Evolutionary conservation across 2,113 vertebrate genomes (phyloP), one percentile per base, ranked within the genome.

Genomic region (Gopherus flavomarginatus): DNA sequence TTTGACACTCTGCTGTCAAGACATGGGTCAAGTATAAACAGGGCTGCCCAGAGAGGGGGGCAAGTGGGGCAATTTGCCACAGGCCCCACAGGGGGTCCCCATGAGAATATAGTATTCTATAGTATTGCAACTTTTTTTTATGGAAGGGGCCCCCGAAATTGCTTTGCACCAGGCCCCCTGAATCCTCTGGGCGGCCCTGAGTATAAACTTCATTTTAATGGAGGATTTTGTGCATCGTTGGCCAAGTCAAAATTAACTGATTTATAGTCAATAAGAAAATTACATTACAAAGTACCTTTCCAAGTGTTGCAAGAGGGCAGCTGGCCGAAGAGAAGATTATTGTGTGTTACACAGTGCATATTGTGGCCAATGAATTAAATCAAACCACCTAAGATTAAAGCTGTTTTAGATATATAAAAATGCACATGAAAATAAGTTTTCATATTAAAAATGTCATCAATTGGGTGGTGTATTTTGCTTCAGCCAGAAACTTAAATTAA

Each of bases 361-460:
- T 86, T n/a, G 81, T 54, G 85, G 72, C 57, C 91, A 85, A 97
- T 88, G 77, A 94, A 95, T 95, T 87, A 82, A 84, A 94, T 89
- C 89, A 92, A 89, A 54, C 65, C 59, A 77, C 84, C 87, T 42
- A 88, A 62, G 29, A 69, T 86, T 87, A 94, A 90, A 62, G 75
- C 81, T 89, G 77, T 92, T 92, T 56, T 72, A 2, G 8, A 31
- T 44, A 38, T 53, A 84, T 22, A 85, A 52, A 87, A 88, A 90
- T 85, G 77, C 44, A 89, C 13, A 3, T 44, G n/a, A 90, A 95
- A 96, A 96, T 42, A 80, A 91, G 35, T 11, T 94, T 80, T 86
- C 81, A 44, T 54, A 92, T 89, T 90, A 88, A 90, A 95, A 93
- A 89, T 82, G 56, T 16, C 1, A 0, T 81, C 62, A 54, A 27